Percentiles rank a stretch among this genome's conserved stretches.
These are phyloP conservation scores for Tridacna gigas DNA, from an alignment of 2,888 invertebrate species.

Conservation along the genomic window DNA sequence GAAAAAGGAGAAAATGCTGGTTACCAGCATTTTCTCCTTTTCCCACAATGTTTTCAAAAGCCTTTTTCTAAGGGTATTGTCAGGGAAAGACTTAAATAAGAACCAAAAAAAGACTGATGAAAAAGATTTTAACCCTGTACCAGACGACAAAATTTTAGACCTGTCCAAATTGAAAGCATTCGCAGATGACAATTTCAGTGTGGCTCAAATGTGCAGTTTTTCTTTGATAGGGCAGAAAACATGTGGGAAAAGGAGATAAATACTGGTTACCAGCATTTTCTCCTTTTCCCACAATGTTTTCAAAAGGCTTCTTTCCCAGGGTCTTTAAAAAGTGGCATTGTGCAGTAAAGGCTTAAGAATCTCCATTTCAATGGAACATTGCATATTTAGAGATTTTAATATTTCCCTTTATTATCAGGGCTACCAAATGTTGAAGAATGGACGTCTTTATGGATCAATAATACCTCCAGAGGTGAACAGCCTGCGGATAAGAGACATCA, in stretches of 20 bases:
- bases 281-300: neutral
- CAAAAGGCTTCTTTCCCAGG: too few species aligned
- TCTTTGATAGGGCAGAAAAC: neutral
- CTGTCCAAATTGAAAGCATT: too few species aligned
- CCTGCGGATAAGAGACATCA: constrained; percentile 82
- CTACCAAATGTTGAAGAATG: constrained; percentile 84
- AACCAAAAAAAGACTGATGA: too few species aligned
- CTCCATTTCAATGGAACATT: neutral
- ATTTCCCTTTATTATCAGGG: constrained; percentile 75
- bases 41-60: neutral
- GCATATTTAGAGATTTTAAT: neutral
- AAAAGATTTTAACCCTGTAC: too few species aligned
- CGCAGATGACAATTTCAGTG: too few species aligned
- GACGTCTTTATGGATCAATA: constrained; percentile 83
- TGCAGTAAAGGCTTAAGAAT: too few species aligned
- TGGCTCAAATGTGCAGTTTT: too few species aligned
- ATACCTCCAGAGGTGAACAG: constrained; percentile 83
- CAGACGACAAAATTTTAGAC: too few species aligned
- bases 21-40: neutral
- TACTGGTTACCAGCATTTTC: neutral
- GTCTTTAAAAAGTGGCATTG: too few species aligned
- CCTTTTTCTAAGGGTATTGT: neutral
- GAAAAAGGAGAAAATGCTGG: neutral
- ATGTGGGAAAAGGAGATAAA: neutral
- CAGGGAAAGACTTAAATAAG: too few species aligned